Evolutionary conservation across 2,888 invertebrate species (phyloP), one percentile per base, ranked within the genome.

Genomic region (Drosophila nr. fundita): DNA sequence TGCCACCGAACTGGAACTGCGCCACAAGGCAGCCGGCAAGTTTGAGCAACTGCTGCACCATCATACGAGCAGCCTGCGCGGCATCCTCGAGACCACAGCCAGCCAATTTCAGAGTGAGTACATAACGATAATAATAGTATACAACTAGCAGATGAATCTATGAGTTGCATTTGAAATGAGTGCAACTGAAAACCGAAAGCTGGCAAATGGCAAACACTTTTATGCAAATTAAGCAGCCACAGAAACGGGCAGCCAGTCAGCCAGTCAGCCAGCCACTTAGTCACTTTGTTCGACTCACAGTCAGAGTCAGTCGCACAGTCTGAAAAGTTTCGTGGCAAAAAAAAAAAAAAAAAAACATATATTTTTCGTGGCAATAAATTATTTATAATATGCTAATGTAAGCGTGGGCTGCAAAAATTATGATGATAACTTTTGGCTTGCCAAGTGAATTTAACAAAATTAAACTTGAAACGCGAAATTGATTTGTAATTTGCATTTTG

Each of bases 61-160:
- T 91, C 95, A 96, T 82, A 96, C 96, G 67, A 94, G 95, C 89
- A 96, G 96, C 81, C 94, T 97, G 70, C 96, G 96, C 80, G 97
- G 96, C 80, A 94, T 96, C 70, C 94, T 97, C 80, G 95, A 96
- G 77, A 95, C 95, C 58, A 97, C 97, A 38, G 95, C 96, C 81
- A 94, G 95, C 86, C 95, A 95, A 70, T 94, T 97, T 87, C 96
- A 96, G 95, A 96, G 97, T 97, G 93, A 95, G 95, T 94, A 58
- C 10, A 59, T 24, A 29, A 11, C 24, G 34, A 5, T 30, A 21
- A 18, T 49, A 49, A 27, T 27, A 13, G 29, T 10, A 57, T 4
- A 45, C 38, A 45, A 24, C 45, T 15, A 15, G 7, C 13, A 21
- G 30, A 74, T 68, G 64, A 67, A 63, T 63, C 65, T 54, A 36